phyloP scores from a whole-genome alignment of 2,888 invertebrate genomes.

The Sphinx pinastri region DNA sequence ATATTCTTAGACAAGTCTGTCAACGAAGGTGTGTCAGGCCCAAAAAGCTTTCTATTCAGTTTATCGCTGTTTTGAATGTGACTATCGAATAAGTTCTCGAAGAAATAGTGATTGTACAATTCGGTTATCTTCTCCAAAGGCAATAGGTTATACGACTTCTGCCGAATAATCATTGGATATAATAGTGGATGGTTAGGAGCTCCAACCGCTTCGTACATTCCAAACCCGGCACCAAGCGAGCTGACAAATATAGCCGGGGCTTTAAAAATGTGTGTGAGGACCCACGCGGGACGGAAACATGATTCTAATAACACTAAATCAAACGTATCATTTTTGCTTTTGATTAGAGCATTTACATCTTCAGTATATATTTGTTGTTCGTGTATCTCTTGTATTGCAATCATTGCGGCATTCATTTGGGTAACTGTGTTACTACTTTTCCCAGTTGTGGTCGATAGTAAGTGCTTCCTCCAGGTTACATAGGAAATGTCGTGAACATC shows the following conservation, averaged over 20 bases:
- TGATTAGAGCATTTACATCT: conserved; percentile 43
- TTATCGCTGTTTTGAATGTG: conserved; percentile 37
- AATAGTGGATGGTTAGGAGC: conserved; percentile 49
- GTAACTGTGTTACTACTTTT: conserved; percentile 28
- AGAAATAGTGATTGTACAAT: conserved; percentile 33
- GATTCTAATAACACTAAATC: conserved; percentile 57
- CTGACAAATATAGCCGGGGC: conserved; percentile 58
- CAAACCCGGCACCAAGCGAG: conserved; percentile 46
- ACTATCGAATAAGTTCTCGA: conserved; percentile 30
- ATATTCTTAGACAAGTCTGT: conserved; percentile 45
- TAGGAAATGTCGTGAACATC: conserved; percentile 54
- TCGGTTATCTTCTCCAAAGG: conserved; percentile 49
- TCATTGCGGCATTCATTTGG: conserved; percentile 28
- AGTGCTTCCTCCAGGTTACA: conserved; percentile 34
- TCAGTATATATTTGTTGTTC: conserved; percentile 41
- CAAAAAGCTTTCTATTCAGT: conserved; percentile 43
- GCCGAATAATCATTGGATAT: conserved; percentile 41
- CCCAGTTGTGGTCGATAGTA: conserved; percentile 21
- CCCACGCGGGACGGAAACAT: conserved; percentile 41
- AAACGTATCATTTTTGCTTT: conserved; percentile 38
- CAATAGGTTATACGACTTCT: conserved; percentile 45
- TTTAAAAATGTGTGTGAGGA: conserved; percentile 50
- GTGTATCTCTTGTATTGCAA: conserved; percentile 31
- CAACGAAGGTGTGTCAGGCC: conserved; percentile 44
- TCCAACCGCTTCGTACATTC: conserved; percentile 39